Conservation (phyloP, 1,140 invertebrate genomes). For the Stenopsyche tienmushanensis region DNA sequence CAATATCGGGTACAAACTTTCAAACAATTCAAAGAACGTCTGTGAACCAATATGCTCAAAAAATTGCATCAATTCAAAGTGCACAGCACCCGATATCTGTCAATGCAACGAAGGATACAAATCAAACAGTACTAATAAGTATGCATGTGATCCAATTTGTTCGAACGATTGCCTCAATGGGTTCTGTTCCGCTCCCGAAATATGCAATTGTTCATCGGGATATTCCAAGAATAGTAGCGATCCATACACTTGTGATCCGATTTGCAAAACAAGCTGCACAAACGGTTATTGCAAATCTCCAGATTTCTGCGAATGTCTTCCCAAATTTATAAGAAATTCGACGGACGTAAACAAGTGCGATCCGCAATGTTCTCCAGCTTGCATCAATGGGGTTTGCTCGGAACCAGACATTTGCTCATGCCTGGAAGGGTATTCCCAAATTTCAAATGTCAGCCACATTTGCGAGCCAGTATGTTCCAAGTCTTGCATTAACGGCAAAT, state of each 20-base stretch:
- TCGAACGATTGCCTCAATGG: no score
- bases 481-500: constrained; percentile 50
- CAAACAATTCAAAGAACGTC: no score
- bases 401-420: constrained; percentile 57
- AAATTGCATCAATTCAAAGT: no score
- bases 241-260: constrained; percentile 44
- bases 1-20: constrained; percentile 55
- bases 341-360: constrained; percentile 51
- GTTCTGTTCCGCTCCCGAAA: no score
- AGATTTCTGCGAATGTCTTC: constrained; percentile 27
- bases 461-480: constrained; percentile 42
- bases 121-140: no score
- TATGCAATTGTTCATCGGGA: constrained; percentile 57
- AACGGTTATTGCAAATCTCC: background rate
- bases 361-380: constrained; percentile 48
- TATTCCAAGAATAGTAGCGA: constrained; percentile 48
- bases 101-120: no score
- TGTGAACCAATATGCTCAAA: no score
- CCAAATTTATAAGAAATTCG: background rate
- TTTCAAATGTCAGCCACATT: constrained; percentile 45
- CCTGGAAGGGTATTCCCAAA: constrained; percentile 36
- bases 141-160: no score
- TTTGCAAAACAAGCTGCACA: constrained; percentile 46
- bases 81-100: no score
- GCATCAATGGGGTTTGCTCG: constrained; percentile 52